phyloP scores from a whole-genome alignment of 2,113 vertebrate species.

The Gadus macrocephalus region DNA sequence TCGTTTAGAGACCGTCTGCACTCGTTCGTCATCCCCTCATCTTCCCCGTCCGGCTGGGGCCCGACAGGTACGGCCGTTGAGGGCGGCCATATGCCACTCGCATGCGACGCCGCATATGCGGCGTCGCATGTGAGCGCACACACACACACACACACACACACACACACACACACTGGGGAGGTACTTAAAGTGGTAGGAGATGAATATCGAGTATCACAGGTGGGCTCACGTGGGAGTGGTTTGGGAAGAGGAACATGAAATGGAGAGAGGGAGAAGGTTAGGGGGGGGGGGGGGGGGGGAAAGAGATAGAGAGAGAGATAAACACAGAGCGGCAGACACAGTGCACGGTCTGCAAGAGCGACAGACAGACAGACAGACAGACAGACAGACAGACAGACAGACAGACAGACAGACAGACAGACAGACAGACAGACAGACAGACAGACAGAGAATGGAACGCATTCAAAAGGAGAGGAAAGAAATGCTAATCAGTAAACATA shows the following conservation, averaged over 20 bases:
- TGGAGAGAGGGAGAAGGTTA: too few relatives aligned
- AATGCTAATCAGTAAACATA: too few relatives aligned
- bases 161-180: background rate
- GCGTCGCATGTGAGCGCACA: background rate
- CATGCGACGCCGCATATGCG: too few relatives aligned
- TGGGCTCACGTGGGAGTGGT: too few relatives aligned
- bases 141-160: slow-evolving; percentile 2
- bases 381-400: background rate
- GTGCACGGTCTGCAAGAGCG: background rate
- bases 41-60: slow-evolving; percentile 17
- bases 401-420: background rate
- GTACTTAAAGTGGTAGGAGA: too few relatives aligned
- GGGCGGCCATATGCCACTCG: background rate
- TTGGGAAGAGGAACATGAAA: too few relatives aligned
- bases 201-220: slow-evolving; percentile 3
- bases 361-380: slow-evolving; percentile 10
- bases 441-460: too few relatives aligned
- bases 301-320: background rate
- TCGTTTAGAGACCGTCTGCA: slow-evolving; percentile 30
- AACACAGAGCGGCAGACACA: too few relatives aligned
- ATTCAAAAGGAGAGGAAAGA: too few relatives aligned
- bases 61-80: slow-evolving; percentile 19
- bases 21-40: slow-evolving; percentile 11
- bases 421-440: background rate
- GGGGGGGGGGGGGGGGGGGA: too few relatives aligned